Evolutionary conservation across 2,888 invertebrate genomes (phyloP), one percentile per base, ranked within the genome.

Genomic region (Nomada goodeniana): DNA sequence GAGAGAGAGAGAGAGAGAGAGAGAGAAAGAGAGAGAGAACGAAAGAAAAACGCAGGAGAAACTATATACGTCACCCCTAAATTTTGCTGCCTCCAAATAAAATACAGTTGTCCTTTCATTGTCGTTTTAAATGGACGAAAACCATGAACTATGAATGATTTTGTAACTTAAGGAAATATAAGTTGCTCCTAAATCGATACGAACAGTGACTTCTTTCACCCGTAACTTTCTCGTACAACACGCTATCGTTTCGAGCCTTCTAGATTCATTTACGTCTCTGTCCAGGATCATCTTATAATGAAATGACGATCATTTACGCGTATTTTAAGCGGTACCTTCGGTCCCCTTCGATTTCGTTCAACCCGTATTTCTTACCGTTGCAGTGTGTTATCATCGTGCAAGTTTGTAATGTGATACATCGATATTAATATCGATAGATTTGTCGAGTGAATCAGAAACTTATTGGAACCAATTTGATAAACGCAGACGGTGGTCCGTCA

Each of bases 121-220:
- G 77, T 83, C 82, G 76, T 73, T 72, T 77, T 63, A 26, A 36
- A 44, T 15, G 70, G 71, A 80, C 74, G 55, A 64, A 65, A 42
- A 47, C 52, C 57, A 57, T 44, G 64, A 55, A 63, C 74, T 53
- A 73, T 55, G 53, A 82, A 73, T 74, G 73, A 77, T 83, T 82
- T 83, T 83, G 83, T 83, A 83, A 83, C 74, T 82, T 82, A 78
- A 82, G 65, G 82, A 83, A 83, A 83, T 83, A 83, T 82, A 82
- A 77, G 83, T 83, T 83, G 83, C 82, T 83, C 82, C 82, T 78
- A 68, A 83, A 83, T 82, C 78, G 65, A 82, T 42, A 67, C 50
- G 61, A 26, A 67, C 26, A 60, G 61, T 71, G 20, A 77, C 73
- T 83, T 76, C 68, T 76, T 80, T 80, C 81, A 80, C 82, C 81